Evolutionary conservation across 2,113 vertebrate species (phyloP).

Genomic region (Laterallus jamaicensis): DNA sequence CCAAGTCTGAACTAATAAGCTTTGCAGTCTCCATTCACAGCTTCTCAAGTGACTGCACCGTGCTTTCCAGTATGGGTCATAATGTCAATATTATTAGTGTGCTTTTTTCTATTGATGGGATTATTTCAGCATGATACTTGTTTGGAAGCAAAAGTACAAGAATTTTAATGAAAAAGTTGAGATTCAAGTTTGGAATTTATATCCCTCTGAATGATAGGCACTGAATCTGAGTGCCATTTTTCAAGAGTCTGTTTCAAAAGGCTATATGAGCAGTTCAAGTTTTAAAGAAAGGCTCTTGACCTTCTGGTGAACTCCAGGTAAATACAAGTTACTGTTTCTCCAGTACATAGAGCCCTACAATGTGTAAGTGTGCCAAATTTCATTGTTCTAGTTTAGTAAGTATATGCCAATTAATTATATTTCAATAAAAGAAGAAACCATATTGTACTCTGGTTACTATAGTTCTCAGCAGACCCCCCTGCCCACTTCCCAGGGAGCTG

Average conservation of each 20-base stretch:
- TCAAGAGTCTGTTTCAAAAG: not conserved
- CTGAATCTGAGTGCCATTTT: not conserved
- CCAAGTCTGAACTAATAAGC: not conserved
- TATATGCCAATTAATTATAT: not conserved
- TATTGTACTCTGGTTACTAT: not conserved
- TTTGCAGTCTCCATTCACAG: not conserved
- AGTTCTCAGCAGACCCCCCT: not conserved
- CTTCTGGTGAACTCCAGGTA: constrained; percentile 18
- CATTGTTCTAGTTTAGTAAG: not conserved
- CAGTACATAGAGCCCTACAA: not conserved
- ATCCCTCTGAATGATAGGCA: not conserved
- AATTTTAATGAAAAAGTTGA: not conserved
- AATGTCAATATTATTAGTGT: not conserved
- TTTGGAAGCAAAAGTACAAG: not conserved
- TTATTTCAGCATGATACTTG: not conserved
- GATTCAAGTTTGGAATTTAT: not conserved
- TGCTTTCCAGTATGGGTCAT: not conserved
- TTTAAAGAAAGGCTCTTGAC: constrained; percentile 21
- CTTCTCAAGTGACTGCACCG: not conserved
- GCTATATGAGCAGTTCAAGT: not conserved
- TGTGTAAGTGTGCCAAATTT: not conserved
- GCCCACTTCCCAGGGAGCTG: not conserved
- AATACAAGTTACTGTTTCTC: not conserved
- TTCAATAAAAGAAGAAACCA: not conserved
- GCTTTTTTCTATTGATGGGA: not conserved